Evolutionary conservation across 2,888 invertebrate genomes (phyloP), one percentile per base, ranked within the genome.

Genomic region (Dilophus febrilis): DNA sequence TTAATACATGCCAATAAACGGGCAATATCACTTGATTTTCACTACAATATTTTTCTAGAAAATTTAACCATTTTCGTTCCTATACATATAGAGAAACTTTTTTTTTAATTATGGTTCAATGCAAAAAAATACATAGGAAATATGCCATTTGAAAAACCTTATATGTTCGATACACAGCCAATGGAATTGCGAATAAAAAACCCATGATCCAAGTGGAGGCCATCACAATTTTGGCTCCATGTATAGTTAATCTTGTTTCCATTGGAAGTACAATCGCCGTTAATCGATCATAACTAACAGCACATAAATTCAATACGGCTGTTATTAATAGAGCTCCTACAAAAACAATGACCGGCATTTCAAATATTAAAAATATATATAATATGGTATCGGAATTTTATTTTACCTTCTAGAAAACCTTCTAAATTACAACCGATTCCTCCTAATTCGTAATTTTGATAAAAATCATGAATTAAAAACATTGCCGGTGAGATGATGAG

Each of bases 241-340:
- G 65, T 37, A 70, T 68, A 1, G 74, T 77, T 37, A 86, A 59
- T 45, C 78, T 71, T 0, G 77, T 75, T 47, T 81, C 78, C 49
- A 71, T 64, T 0, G 83, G 79, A 41, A 80, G 58, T 0, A 79
- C 78, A 31, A 88, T 83, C 7, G 83, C 83, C 3, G 84, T 81
- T 18, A 88, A 64, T 16, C 88, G 70, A 54, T 88, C 86, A 52
- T 84, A 85, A 37, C 83, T 84, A 1, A 88, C 79, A 17, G 77
- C 70, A 28, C 80, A 74, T 42, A 88, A 66, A 42, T 80, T 85
- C 44, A 80, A 71, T 0, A 87, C 81, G 35, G 80, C 78, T 3
- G 83, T 74, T 38, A 88, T 63, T 2, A 87, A 66, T 38, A 83
- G 66, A 1, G 77, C 65, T 34, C 78, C 83, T 74, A 22, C 7